Evolutionary conservation across 2,888 invertebrate species (phyloP).

Genomic region (Lasiommata megera): DNA sequence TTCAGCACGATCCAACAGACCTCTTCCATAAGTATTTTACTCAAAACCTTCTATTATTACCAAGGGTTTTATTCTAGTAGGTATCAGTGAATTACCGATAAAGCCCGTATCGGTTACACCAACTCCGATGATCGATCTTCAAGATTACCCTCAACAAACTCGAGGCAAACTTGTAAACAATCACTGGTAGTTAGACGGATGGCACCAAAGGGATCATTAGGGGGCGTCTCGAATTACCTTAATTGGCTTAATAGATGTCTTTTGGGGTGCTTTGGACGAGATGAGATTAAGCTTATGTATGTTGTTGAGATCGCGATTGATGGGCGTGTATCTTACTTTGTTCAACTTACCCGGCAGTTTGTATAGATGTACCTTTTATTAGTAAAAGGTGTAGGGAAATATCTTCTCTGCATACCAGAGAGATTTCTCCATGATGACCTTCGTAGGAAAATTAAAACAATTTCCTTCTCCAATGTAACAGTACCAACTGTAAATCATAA

Average conservation of each 20-base stretch:
- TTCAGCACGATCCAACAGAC: no score
- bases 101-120: slow-evolving; percentile 17
- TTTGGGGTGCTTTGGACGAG: slow-evolving; percentile 15
- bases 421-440: no score
- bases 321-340: background rate
- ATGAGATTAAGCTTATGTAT: slow-evolving; percentile 12
- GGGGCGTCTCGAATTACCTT: slow-evolving; percentile 31
- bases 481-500: no score
- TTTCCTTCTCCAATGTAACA: no score
- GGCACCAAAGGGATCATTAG: slow-evolving; percentile 43
- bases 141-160: slow-evolving; percentile 29
- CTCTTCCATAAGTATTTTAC: no score
- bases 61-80: background rate
- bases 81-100: slow-evolving; percentile 2
- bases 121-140: slow-evolving; percentile 21
- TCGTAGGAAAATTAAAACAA: no score
- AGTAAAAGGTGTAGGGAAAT: background rate
- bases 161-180: slow-evolving; percentile 45
- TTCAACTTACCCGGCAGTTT: background rate
- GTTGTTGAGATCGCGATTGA: background rate
- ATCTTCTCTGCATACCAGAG: no score
- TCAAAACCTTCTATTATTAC: no score
- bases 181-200: slow-evolving; percentile 39
- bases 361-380: background rate
- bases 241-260: slow-evolving; percentile 33